These are phyloP conservation scores for Oreotrochilus melanogaster DNA, from an alignment of 2,113 vertebrate species.

Conservation along the genomic window DNA sequence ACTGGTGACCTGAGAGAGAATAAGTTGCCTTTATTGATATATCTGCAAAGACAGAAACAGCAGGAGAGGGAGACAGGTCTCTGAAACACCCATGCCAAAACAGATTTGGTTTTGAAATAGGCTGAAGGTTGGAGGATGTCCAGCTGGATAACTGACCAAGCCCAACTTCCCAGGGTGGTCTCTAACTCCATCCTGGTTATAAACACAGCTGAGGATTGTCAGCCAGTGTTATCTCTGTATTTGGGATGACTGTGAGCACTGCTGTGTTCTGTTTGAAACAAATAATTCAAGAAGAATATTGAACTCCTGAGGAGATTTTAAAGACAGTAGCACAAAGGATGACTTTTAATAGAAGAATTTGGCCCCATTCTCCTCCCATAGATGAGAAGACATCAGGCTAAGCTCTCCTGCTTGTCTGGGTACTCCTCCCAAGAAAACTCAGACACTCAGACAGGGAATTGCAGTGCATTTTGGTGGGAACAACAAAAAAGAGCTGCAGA, in stretches of 20 bases:
- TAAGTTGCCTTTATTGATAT: neutral
- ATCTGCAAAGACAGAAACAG: neutral
- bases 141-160: neutral
- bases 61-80: neutral
- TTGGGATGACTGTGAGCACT: neutral
- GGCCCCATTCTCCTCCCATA: neutral
- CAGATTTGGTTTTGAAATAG: neutral
- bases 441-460: neutral
- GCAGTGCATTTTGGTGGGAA: neutral
- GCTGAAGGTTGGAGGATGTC: neutral
- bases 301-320: neutral
- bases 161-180: neutral
- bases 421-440: neutral
- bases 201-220: neutral
- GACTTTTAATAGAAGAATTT: neutral
- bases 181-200: neutral
- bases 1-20: neutral
- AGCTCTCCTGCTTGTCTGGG: neutral
- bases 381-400: neutral
- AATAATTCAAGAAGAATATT: neutral
- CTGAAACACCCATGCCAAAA: neutral
- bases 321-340: neutral
- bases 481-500: neutral
- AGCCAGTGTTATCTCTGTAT: fast-evolving
- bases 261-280: neutral